Base-by-base conservation (phyloP, 1,140 invertebrate species). In the Mesaphorura yosii region DNA sequence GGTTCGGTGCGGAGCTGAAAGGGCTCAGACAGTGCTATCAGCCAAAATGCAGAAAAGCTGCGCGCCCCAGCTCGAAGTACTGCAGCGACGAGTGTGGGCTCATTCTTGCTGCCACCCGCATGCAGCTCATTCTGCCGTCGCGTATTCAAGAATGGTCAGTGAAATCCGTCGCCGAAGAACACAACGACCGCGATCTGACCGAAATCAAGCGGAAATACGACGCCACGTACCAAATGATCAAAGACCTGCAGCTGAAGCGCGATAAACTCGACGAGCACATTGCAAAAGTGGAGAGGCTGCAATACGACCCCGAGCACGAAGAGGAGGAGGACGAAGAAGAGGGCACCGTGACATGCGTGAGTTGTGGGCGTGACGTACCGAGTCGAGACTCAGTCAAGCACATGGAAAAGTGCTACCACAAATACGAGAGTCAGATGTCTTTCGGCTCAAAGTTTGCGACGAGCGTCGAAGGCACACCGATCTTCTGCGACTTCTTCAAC, bases 401-500 rank as follows among this genome's bases (percentile, higher is more conserved):
- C 64, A 88, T 92, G 84, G 89, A 92, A 69, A 89, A 90, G 65
- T 93, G 89, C 69, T 94, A 91, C 66, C 73, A 75, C 31, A 67
- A 82, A 78, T 91, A 93, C 69, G 95, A 99, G 68, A 91, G 88
- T 44, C 90, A 96, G 71, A 88, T 91, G 2, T 94, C 92, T 0
- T 98, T 95, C 70, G 92, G 90, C 15, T 94, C 88, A 15, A 81
- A 88, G 41, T 93, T 88, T 64, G 88, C 93, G 66, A 95, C 92
- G 0, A 76, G 86, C 41, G 93, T 96, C 59, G 92, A 96, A 70
- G 60, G 60, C 15, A 81, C 87, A 70, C 86, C 88, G 65, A 94
- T 98, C 83, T 98, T 98, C 68, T 99, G 95, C 69, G 94, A 98
- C 66, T 91, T 86, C 68, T 98, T 86, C 68, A 97, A 96, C 72